A percentile compares a stretch with the other conserved stretches of the same genome.
phyloP scores from a whole-genome alignment of 2,113 vertebrate species.

The Lagopus leucura region DNA sequence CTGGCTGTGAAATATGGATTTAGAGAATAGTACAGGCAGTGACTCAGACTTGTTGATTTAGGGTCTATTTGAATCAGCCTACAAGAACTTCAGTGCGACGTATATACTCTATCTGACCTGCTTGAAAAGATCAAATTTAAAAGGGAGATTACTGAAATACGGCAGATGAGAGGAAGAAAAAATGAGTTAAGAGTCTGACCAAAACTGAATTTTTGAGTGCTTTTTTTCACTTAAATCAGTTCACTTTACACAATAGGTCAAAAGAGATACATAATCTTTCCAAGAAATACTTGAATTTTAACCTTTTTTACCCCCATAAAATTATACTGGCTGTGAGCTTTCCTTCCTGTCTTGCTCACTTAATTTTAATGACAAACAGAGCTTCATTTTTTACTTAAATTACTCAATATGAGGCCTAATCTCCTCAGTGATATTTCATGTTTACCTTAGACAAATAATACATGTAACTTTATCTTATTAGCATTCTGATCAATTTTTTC shows the following conservation, averaged over 20 bases:
- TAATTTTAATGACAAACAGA: slow-evolving; percentile 41
- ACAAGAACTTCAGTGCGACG: neutral
- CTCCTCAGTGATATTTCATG: slow-evolving; percentile 48
- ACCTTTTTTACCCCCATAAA: neutral
- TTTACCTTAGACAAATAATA: slow-evolving; percentile 54
- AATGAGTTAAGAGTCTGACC: neutral
- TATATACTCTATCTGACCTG: slow-evolving; percentile 12
- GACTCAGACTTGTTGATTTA: slow-evolving; percentile 59
- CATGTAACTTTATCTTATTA: slow-evolving; percentile 68
- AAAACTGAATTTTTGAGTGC: slow-evolving; percentile 1
- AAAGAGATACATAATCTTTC: slow-evolving; percentile 3
- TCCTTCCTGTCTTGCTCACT: neutral
- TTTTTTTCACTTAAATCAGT: neutral
- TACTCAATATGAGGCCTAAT: slow-evolving; percentile 51
- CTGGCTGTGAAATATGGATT: neutral
- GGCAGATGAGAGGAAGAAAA: neutral
- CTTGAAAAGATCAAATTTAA: slow-evolving; percentile 19
- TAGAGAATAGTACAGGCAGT: neutral
- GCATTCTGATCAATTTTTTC: slow-evolving; percentile 48
- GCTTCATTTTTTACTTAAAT: slow-evolving; percentile 50
- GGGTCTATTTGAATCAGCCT: slow-evolving; percentile 8
- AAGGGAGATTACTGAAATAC: slow-evolving; percentile 34
- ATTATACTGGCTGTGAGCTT: neutral
- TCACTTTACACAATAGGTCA: slow-evolving; percentile 36
- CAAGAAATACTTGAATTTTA: neutral